Conservation (phyloP, 2,113 vertebrate species). For the Pachyramphus minor region DNA sequence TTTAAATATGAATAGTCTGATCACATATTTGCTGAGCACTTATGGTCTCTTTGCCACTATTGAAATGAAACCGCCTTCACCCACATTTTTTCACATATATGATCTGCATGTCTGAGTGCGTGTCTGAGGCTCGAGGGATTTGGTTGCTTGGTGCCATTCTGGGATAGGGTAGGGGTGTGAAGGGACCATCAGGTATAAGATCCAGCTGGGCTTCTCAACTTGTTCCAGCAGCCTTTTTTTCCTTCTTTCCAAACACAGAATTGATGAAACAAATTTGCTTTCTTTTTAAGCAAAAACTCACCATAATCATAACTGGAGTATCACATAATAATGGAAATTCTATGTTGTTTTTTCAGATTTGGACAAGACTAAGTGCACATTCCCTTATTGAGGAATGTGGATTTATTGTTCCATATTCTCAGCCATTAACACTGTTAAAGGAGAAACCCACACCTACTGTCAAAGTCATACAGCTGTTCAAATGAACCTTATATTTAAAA, state of each 20-base stretch:
- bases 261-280: neutral
- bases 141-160: neutral
- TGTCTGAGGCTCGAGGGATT: neutral
- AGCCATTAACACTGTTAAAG: neutral
- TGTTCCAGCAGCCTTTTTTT: neutral
- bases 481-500: neutral
- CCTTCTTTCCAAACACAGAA: neutral
- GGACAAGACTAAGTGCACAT: neutral
- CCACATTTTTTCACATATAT: neutral
- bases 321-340: neutral
- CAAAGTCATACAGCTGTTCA: neutral
- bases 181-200: neutral
- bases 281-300: neutral
- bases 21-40: neutral
- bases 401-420: neutral
- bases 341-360: neutral
- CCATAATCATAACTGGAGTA: neutral
- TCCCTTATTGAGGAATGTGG: neutral
- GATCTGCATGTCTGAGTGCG: neutral
- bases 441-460: neutral
- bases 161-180: neutral
- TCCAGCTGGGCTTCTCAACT: neutral
- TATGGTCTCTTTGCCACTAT: rapidly evolving
- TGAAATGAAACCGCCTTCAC: neutral
- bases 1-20: neutral